Conservation (phyloP, 2,888 invertebrate species). For the Parthenolecanium corni region DNA sequence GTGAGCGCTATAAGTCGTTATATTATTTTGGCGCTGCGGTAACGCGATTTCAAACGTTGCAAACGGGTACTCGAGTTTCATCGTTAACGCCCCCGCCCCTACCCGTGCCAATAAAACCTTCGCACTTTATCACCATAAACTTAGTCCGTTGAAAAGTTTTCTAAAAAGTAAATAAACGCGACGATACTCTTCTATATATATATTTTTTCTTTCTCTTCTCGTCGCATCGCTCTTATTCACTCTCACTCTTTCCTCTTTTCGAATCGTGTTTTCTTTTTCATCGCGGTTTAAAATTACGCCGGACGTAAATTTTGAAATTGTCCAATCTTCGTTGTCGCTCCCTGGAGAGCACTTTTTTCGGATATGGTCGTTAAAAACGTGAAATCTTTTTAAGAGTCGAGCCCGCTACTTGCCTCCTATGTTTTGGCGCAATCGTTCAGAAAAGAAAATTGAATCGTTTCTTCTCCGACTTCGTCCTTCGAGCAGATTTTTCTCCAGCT, state of each 20-base stretch:
- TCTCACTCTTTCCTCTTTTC: too few species aligned
- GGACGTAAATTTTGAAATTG: conserved; percentile 28
- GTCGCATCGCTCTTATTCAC: too few species aligned
- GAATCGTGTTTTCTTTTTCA: conserved; percentile 2
- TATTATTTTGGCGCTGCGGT: too few species aligned
- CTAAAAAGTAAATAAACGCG: conserved; percentile 17
- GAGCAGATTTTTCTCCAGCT: too few species aligned
- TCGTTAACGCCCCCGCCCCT: not conserved
- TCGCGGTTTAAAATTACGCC: conserved; percentile 18
- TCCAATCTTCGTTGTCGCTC: conserved; percentile 28
- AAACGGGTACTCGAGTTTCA: not conserved
- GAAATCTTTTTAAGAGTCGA: not conserved
- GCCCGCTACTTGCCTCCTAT: not conserved
- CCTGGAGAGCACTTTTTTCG: conserved; percentile 23
- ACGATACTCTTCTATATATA: too few species aligned
- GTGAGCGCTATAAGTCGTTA: too few species aligned
- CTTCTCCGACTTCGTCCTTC: too few species aligned
- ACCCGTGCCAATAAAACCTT: conserved; percentile 22
- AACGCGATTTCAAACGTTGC: too few species aligned
- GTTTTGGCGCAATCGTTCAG: too few species aligned
- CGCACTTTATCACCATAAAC: conserved; percentile 28
- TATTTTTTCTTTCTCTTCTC: too few species aligned
- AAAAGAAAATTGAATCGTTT: too few species aligned
- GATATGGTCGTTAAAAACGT: conserved; percentile 21
- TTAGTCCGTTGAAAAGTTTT: conserved; percentile 22